Evolutionary conservation across 1,140 invertebrate species (phyloP), one percentile per base, ranked within the genome.

Genomic region (Drosophila kurseongensis): DNA sequence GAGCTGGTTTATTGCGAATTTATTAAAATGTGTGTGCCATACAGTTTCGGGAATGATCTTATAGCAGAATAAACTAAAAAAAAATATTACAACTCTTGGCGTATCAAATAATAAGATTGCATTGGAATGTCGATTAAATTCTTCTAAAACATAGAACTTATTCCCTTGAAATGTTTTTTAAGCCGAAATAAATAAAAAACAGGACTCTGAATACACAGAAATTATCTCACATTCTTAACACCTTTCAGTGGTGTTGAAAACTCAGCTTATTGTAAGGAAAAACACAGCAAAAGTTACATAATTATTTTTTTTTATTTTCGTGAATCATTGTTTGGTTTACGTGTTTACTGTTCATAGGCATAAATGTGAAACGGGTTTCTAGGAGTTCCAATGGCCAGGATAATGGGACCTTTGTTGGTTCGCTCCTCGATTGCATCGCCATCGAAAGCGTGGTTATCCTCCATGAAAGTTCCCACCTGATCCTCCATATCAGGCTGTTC

Each of bases 331-430:
- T 36, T 18, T 4, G 16, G 36, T 8, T 40, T 58, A 56, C 38
- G 41, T 12, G 8, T 57, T 18, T 71, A 71, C 38, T 71, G 51
- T 48, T 71, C 67, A 47, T 71, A 71, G 44, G 67, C 44, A 57
- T 71, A 71, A 35, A 71, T 47, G 29, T 71, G 67, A 42, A 71
- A 71, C 1, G 67, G 67, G 9, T 71, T 71, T 71, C 67, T 47
- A 12, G 67, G 67, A 0, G 44, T 71, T 27, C 65, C 67, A 18
- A 71, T 29, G 13, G 67, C 66, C 29, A 71, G 29, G 18, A 71
- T 71, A 41, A 71, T 48, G 12, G 67, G 67, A 12, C 65, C n/a
- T 40, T 71, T 71, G 18, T n/a, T 71, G 38, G 10, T 36, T 40
- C 67, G 51, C 5, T 71, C 38, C 18, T 71, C 51, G 9, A 16